phyloP scores from a whole-genome alignment of 1,140 invertebrate genomes.

The Elymnias hypermnestra region DNA sequence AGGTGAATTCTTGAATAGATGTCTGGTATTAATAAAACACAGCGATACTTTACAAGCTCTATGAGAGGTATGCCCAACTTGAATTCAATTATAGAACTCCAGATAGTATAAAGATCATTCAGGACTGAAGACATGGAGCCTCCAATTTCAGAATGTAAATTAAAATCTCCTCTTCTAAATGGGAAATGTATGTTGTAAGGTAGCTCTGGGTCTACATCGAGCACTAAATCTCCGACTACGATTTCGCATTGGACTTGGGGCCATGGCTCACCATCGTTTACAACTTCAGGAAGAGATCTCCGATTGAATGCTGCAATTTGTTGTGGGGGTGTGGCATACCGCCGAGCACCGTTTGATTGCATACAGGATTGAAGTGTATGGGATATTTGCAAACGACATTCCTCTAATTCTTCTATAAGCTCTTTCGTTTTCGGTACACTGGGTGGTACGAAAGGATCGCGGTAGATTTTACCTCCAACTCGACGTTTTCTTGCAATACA shows the following conservation, averaged over 20 bases:
- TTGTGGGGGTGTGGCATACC: conserved; percentile 90
- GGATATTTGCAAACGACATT: conserved; percentile 87
- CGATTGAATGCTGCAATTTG: conserved; percentile 92
- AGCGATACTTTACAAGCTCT: conserved; percentile 89
- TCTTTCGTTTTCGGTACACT: conserved; percentile 78
- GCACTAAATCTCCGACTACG: conserved; percentile 82
- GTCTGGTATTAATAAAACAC: conserved; percentile 92
- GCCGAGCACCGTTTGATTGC: conserved; percentile 86
- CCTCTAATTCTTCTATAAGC: conserved; percentile 86
- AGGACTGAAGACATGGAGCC: conserved; percentile 90
- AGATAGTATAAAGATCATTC: conserved; percentile 91
- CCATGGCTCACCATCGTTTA: conserved; percentile 77
- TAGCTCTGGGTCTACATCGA: conserved; percentile 84
- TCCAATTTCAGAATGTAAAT: conserved; percentile 88
- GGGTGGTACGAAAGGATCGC: conserved; percentile 81
- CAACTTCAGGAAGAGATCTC: conserved; percentile 81
- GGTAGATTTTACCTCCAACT: conserved; percentile 76
- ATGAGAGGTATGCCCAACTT: conserved; percentile 86
- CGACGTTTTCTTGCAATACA: conserved; percentile 86
- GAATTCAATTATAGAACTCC: conserved; percentile 86
- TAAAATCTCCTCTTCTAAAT: conserved; percentile 89
- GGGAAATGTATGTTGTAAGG: conserved; percentile 94
- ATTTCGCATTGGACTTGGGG: conserved; percentile 78
- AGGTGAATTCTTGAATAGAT: conserved; percentile 93
- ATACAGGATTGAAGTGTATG: conserved; percentile 90